A percentile compares a stretch with the other conserved stretches of the same genome.
Evolutionary conservation across 2,113 vertebrate species (phyloP).

Genomic region (Pedionomus torquatus): DNA sequence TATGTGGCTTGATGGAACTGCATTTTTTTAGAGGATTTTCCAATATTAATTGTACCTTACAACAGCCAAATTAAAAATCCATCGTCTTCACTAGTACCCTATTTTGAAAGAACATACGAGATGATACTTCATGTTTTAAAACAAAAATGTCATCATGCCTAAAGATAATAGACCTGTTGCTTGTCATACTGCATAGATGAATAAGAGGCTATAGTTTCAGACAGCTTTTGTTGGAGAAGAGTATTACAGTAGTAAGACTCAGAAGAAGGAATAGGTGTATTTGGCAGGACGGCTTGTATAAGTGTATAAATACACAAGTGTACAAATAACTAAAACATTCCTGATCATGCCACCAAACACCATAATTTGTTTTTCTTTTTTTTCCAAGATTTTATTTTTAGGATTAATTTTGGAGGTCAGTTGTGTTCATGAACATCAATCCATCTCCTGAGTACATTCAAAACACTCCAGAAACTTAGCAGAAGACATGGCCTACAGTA

Average conservation of each 20-base stretch:
- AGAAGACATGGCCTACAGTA: not conserved
- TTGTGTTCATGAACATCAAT: not conserved
- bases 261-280: not conserved
- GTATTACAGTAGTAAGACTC: not conserved
- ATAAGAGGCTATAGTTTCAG: not conserved
- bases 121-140: not conserved
- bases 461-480: not conserved
- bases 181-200: not conserved
- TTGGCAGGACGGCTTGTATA: not conserved
- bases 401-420: not conserved
- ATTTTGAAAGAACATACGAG: not conserved
- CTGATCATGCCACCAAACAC: not conserved
- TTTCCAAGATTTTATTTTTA: not conserved
- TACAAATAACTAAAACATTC: not conserved
- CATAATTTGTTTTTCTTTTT: not conserved
- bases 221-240: not conserved
- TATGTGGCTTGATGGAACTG: not conserved
- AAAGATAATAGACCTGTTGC: not conserved
- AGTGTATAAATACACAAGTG: fast-evolving
- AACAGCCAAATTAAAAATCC: not conserved
- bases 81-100: not conserved
- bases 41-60: not conserved
- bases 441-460: not conserved
- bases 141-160: not conserved
- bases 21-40: not conserved